A percentile compares a stretch with the other conserved stretches of the same genome.
phyloP scores from a whole-genome alignment of 2,888 invertebrate species.

The Trisateles emortualis region DNA sequence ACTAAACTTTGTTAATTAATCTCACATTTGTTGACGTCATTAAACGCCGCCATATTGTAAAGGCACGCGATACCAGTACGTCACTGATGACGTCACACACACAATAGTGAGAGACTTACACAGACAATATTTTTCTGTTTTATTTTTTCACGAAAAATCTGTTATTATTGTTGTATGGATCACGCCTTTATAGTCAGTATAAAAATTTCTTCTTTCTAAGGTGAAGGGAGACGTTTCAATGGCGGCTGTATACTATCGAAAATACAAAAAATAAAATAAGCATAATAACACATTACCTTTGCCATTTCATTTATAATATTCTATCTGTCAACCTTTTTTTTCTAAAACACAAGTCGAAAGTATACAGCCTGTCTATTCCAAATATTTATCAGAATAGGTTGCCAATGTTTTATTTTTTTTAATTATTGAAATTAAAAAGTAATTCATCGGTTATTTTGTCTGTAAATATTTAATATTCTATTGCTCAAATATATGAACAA shows the following conservation, averaged over 20 bases:
- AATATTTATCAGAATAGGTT: slow-evolving; percentile 29
- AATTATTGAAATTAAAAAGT: slow-evolving; percentile 3
- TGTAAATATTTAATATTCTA: slow-evolving; percentile 12
- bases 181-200: slow-evolving; percentile 38
- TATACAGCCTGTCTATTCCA: slow-evolving; percentile 27
- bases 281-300: slow-evolving; percentile 2
- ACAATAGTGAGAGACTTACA: too few relatives aligned
- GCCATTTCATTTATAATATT: neutral
- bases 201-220: slow-evolving; percentile 28
- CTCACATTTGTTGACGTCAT: too few relatives aligned
- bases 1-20: too few relatives aligned
- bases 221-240: slow-evolving; percentile 38
- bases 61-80: too few relatives aligned
- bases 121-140: too few relatives aligned
- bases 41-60: too few relatives aligned
- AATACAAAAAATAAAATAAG: slow-evolving; percentile 6
- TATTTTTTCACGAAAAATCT: slow-evolving; percentile 2
- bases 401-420: slow-evolving; percentile 15
- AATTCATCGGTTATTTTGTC: slow-evolving; percentile 19
- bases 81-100: too few relatives aligned
- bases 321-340: neutral
- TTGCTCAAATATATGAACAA: slow-evolving; percentile 60
- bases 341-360: slow-evolving; percentile 20
- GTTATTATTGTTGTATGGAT: slow-evolving; percentile 26
- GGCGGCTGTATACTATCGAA: slow-evolving; percentile 29